A percentile compares a stretch with the other conserved stretches of the same genome.
Evolutionary conservation across 2,797 vertebrate genomes (phyloP).

Genomic region (Eulemur coronatus): DNA sequence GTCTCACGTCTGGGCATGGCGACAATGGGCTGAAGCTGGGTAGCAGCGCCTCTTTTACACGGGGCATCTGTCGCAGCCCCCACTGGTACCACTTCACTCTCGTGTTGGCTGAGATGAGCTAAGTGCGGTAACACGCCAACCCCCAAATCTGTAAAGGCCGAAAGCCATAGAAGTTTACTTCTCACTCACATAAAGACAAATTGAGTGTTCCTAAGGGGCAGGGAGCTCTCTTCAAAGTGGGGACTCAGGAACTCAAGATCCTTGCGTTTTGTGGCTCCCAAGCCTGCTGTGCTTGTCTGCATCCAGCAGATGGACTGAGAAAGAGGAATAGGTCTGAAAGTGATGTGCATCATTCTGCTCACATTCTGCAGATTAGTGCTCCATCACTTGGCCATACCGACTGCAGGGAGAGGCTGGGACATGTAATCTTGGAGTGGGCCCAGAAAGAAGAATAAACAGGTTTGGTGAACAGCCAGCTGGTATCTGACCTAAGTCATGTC

Average conservation of each 20-base stretch:
- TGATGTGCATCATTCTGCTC: neutral
- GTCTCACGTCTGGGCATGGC: neutral
- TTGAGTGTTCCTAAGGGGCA: neutral
- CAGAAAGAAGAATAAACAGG: neutral
- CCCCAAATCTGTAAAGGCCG: neutral
- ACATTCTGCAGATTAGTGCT: neutral
- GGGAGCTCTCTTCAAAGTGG: neutral
- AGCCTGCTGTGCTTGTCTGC: neutral
- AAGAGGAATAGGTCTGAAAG: neutral
- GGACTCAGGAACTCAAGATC: neutral
- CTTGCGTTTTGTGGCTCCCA: neutral
- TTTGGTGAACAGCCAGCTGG: neutral
- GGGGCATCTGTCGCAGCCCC: neutral
- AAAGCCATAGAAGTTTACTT: neutral
- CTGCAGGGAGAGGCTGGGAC: neutral
- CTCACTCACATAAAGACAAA: neutral
- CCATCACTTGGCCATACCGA: neutral
- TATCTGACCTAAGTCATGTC: neutral
- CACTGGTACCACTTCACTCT: too few relatives aligned
- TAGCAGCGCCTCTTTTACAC: neutral
- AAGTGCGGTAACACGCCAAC: neutral
- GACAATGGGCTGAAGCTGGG: neutral
- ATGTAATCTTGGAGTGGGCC: too few relatives aligned
- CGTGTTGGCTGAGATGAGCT: neutral
- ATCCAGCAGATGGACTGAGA: neutral